Evolutionary conservation across 2,797 vertebrate genomes (phyloP).

Genomic region (Gouania willdenowi): DNA sequence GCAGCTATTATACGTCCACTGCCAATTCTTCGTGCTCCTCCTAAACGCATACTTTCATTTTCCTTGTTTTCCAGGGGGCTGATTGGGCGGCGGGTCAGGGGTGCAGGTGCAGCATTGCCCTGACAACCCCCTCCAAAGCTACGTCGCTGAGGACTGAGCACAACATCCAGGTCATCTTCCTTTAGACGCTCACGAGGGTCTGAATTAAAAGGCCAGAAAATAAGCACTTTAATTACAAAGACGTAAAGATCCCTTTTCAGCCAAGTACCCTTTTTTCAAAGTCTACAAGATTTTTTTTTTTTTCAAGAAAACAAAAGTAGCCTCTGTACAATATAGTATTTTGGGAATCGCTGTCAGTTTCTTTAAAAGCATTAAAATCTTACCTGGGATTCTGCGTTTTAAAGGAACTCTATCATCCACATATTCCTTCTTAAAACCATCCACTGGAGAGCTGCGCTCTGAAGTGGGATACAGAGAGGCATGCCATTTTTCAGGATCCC

Average conservation of each 20-base stretch:
- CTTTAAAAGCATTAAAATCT: too few species aligned
- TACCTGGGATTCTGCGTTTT: conserved; percentile 91
- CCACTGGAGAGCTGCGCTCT: conserved; percentile 86
- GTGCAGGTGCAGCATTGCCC: conserved; percentile 72
- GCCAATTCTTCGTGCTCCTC: conserved; percentile 87
- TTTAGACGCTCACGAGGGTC: conserved; percentile 95
- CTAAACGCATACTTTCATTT: conserved; percentile 83
- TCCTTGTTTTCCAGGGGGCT: conserved; percentile 94
- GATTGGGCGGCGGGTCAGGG: conserved; percentile 78
- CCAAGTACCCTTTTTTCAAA: too few species aligned
- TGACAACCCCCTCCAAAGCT: conserved; percentile 97
- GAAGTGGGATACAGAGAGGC: conserved; percentile 91
- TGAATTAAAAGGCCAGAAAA: conserved; percentile 35
- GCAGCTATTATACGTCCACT: conserved; percentile 93
- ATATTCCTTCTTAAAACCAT: conserved; percentile 89
- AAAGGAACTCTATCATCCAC: conserved; percentile 84
- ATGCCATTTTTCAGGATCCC: conserved; percentile 99
- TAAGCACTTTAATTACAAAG: too few species aligned
- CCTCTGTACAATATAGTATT: too few species aligned
- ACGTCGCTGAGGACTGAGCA: conserved; percentile 92
- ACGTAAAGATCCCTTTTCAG: too few species aligned
- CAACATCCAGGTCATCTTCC: conserved; percentile 94
- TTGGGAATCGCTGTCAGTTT: too few species aligned
- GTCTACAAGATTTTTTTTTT: too few species aligned
- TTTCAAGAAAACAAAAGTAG: too few species aligned